Percentiles rank a stretch among this genome's conserved stretches.
Conservation (phyloP, 1,140 invertebrate species). For the Fopius arisanus region DNA sequence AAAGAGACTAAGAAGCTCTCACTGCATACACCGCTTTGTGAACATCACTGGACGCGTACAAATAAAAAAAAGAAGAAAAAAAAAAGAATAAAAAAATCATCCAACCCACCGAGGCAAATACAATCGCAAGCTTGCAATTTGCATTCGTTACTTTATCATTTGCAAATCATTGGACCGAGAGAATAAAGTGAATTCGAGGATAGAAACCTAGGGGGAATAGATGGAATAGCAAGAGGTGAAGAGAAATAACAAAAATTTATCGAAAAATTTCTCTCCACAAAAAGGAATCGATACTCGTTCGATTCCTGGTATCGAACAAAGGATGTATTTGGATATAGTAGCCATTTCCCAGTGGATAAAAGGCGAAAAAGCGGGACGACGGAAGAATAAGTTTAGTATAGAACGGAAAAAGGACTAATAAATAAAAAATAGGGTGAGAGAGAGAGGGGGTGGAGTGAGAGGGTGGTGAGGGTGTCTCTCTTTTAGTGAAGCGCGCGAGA, state of each 20-base stretch:
- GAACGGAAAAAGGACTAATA: constrained; percentile 26
- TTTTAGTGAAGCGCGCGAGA: constrained; percentile 42
- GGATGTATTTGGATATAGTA: constrained; percentile 24
- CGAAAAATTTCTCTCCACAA: neutral
- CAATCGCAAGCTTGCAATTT: neutral
- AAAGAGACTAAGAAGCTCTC: constrained; percentile 40
- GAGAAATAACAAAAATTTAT: neutral
- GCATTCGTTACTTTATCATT: constrained; percentile 3
- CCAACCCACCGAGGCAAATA: neutral
- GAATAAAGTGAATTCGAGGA: neutral
- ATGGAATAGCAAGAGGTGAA: too few species aligned
- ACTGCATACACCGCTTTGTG: neutral
- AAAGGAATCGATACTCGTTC: neutral
- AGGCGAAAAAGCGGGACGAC: constrained; percentile 17
- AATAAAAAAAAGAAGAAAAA: neutral
- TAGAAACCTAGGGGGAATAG: too few species aligned
- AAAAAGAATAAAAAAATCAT: too few species aligned
- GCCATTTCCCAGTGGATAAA: constrained; percentile 29
- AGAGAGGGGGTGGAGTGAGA: constrained; percentile 20
- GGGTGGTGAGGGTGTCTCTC: constrained; percentile 22
- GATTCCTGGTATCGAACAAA: constrained; percentile 31
- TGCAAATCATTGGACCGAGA: neutral
- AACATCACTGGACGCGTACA: neutral
- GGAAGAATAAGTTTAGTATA: constrained; percentile 23
- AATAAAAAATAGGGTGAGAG: constrained; percentile 15